Evolutionary conservation across 2,113 vertebrate genomes (phyloP), one percentile per base, ranked within the genome.

Genomic region (Calyptommatus sinebrachiatus): DNA sequence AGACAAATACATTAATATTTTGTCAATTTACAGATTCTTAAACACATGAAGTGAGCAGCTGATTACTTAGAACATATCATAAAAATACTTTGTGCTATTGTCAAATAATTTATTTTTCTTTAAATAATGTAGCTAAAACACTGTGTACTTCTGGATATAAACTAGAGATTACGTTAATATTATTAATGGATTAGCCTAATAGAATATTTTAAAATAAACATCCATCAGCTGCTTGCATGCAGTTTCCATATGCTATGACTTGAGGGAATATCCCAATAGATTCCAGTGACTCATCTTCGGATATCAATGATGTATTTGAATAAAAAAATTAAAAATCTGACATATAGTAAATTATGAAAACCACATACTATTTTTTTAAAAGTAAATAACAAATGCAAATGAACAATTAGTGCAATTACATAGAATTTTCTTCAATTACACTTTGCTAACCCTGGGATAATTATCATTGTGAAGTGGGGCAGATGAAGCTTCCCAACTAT

Each of bases 181-280:
- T 50, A 50, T 50, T 50, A 50, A 75, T 81, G 50, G 65, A 81
- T 81, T 81, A 69, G 31, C 69, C 75, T 66, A 68, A 41, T 48
- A 62, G 31, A 69, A 75, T n/a, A 28, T 75, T 81, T 81, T 81
- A 20, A 81, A 81, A 81, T 81, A 81, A 81, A 75, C 66, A 69
- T 69, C 65, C 69, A n/a, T 75, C 72, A 70, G 65, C 79, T 81
- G 79, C 65, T 62, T 69, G 35, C 48, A 69, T 81, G 69, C 65
- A 61, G 35, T 16, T 31, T 61, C 79, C 79, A 81, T 81, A 81
- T 81, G 72, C n/a, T 75, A 61, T 81, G 29, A 81, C 79, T 81
- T 73, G 50, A 69, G 79, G 72, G 79, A 81, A 75, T 81, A 75
- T 41, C 41, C 63, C 46, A 50, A n/a, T 67, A 66, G 63, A 29